Conservation (phyloP, 2,113 vertebrate genomes). For the Microcebus jonahi region DNA sequence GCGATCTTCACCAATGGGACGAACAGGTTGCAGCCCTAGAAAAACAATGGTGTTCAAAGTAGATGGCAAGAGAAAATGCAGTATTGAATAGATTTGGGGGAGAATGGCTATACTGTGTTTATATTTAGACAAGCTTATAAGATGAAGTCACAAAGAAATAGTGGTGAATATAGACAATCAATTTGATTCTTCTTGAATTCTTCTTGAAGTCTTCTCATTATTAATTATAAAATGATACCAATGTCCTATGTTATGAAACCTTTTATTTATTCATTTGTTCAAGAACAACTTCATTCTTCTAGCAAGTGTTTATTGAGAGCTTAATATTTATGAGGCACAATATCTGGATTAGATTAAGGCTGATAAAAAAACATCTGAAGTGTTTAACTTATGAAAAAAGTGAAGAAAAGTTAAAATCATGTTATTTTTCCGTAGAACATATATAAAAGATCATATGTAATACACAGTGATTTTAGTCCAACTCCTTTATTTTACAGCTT, state of each 20-base stretch:
- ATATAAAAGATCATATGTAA: not conserved
- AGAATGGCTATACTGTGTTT: not conserved
- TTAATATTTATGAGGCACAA: slow-evolving; percentile 3
- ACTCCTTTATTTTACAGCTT: not conserved
- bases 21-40: not conserved
- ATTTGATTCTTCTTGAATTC: not conserved
- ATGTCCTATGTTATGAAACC: not conserved
- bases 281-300: slow-evolving; percentile 1
- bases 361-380: not conserved
- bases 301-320: not conserved
- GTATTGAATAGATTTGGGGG: not conserved
- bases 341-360: not conserved
- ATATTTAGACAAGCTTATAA: not conserved
- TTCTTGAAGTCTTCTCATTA: not conserved
- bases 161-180: not conserved
- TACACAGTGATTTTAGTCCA: not conserved
- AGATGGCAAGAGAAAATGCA: not conserved
- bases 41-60: not conserved
- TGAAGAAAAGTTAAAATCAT: not conserved
- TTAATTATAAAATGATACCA: not conserved
- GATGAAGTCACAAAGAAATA: not conserved
- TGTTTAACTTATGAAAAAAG: not conserved
- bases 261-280: slow-evolving; percentile 20
- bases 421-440: not conserved
- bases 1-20: not conserved